These are phyloP conservation scores for Mythimna pallens DNA, from an alignment of 2,888 invertebrate genomes.

Conservation along the genomic window DNA sequence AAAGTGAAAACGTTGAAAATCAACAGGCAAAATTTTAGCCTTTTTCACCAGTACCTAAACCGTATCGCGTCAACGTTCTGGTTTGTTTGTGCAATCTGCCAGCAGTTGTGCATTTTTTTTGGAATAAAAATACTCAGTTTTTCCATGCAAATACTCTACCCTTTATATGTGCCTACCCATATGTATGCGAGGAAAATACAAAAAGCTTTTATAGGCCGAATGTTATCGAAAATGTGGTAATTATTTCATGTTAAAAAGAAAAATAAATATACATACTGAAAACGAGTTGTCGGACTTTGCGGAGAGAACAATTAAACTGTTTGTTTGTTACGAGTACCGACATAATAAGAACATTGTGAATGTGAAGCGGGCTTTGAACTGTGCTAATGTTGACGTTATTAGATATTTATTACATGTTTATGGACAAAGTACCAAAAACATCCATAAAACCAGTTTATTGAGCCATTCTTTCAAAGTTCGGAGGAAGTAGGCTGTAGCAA, in stretches of 20 bases:
- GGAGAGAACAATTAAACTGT: conserved; percentile 22
- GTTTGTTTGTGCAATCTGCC: conserved; percentile 52
- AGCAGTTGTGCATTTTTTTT: conserved; percentile 53
- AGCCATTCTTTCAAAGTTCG: conserved; percentile 35
- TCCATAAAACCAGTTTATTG: conserved; percentile 49
- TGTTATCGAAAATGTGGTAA: conserved; percentile 31
- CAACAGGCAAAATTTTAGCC: conserved; percentile 32
- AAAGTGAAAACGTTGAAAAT: conserved; percentile 29
- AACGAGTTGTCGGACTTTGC: neutral
- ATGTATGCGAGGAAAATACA: conserved; percentile 29
- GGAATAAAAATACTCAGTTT: conserved; percentile 52
- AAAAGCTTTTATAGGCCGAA: conserved; percentile 26
- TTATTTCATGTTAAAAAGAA: conserved; percentile 17
- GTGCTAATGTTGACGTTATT: conserved; percentile 43
- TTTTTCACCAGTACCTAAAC: conserved; percentile 47
- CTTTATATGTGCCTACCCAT: conserved; percentile 37
- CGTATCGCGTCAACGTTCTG: conserved; percentile 38
- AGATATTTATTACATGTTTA: conserved; percentile 49
- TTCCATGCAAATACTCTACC: conserved; percentile 29
- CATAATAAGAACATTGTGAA: conserved; percentile 14
- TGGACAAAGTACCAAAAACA: conserved; percentile 42
- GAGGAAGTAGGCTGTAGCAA: conserved; percentile 3
- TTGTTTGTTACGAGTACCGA: conserved; percentile 13
- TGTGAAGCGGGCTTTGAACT: conserved; percentile 17
- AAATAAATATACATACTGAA: conserved; percentile 5